A percentile compares a stretch with the other conserved stretches of the same genome.
Evolutionary conservation across 2,888 invertebrate genomes (phyloP).

Genomic region (Tortrix viridana): DNA sequence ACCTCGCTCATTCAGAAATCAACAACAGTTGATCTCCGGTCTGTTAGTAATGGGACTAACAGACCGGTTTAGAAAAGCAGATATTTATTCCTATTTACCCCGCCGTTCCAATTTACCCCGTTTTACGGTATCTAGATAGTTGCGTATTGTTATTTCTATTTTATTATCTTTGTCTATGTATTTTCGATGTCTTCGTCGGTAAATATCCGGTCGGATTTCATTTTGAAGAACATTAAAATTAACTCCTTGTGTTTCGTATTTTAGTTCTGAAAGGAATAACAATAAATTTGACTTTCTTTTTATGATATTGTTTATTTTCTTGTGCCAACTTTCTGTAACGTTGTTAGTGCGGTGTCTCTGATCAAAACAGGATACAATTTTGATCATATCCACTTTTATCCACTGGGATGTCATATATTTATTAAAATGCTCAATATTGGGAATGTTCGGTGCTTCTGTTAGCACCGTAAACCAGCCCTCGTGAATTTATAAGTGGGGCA

Average conservation of each 20-base stretch:
- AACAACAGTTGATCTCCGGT: no score
- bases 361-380: conserved; percentile 3
- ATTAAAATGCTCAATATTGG: conserved; percentile 2
- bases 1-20: no score
- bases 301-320: conserved; percentile 10
- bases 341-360: conserved; percentile 6
- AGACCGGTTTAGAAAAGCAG: no score
- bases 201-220: not conserved
- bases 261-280: conserved; percentile 9
- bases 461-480: conserved; percentile 7
- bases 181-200: conserved; percentile 6
- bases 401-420: conserved; percentile 8
- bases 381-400: conserved; percentile 2
- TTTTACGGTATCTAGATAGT: not conserved
- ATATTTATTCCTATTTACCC: no score
- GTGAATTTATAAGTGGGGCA: conserved; percentile 2
- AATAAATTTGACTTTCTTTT: conserved; percentile 5
- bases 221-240: conserved; percentile 7
- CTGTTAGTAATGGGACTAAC: no score
- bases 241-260: conserved; percentile 1
- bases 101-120: no score
- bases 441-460: not conserved
- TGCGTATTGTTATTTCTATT: not conserved
- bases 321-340: not conserved
- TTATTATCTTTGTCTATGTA: conserved; percentile 5